A percentile compares a stretch with the other conserved stretches of the same genome.
Conservation (phyloP, 2,113 vertebrate species). For the Zapus hudsonius region DNA sequence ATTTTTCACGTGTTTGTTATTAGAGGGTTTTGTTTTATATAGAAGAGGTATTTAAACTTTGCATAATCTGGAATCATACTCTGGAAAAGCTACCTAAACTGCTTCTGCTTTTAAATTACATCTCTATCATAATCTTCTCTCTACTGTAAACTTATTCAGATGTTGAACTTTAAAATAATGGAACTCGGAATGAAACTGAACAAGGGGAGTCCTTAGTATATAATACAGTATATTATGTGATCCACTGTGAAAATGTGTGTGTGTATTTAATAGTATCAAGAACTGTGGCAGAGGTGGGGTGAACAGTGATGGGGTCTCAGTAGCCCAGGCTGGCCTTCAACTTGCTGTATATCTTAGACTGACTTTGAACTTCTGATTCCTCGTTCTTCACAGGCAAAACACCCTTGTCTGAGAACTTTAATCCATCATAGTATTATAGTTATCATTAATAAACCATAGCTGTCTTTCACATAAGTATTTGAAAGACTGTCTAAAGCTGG, state of each 20-base stretch:
- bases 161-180: constrained; percentile 33
- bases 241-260: not conserved
- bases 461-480: constrained; percentile 18
- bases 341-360: not conserved
- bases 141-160: not conserved
- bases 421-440: not conserved
- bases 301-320: not conserved
- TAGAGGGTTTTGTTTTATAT: not conserved
- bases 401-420: not conserved
- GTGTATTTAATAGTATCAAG: not conserved
- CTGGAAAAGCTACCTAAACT: not conserved
- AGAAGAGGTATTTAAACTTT: constrained; percentile 20
- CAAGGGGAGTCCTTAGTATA: not conserved
- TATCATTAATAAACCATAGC: not conserved
- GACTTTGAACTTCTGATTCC: not conserved
- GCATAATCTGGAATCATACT: not conserved
- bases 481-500: constrained; percentile 39
- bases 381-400: not conserved
- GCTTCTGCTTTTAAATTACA: not conserved
- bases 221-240: not conserved
- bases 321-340: not conserved
- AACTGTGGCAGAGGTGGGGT: no score
- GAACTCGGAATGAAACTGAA: not conserved
- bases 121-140: not conserved
- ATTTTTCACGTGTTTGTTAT: not conserved